Percentiles rank a stretch among this genome's conserved stretches.
Evolutionary conservation across 2,888 invertebrate genomes (phyloP).

Genomic region (Lasioglossum zephyrum): DNA sequence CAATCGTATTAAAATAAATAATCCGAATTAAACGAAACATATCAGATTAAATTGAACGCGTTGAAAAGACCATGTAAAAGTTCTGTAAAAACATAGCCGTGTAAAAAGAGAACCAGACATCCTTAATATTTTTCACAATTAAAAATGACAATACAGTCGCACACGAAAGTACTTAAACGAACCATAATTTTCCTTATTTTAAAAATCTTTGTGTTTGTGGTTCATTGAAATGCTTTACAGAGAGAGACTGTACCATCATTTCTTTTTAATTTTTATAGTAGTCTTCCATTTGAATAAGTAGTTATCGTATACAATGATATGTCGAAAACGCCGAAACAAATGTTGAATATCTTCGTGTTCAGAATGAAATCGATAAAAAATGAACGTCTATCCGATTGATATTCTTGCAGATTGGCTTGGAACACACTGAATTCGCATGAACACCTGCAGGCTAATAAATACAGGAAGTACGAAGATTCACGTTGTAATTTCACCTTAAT

Average conservation of each 20-base stretch:
- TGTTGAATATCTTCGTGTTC: neutral
- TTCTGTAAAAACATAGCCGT: neutral
- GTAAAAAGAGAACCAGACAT: neutral
- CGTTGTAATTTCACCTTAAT: conserved; percentile 1
- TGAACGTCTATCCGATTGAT: neutral
- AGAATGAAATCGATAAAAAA: neutral
- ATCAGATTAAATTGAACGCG: neutral
- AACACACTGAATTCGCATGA: conserved; percentile 4
- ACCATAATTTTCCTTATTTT: neutral
- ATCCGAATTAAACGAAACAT: neutral
- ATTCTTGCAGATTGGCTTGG: neutral
- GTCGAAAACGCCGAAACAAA: neutral
- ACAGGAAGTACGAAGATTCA: conserved; percentile 8
- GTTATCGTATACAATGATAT: neutral
- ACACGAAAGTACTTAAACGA: neutral
- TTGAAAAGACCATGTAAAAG: neutral
- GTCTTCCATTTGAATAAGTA: neutral
- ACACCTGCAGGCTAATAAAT: neutral
- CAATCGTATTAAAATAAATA: neutral
- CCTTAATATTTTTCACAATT: neutral
- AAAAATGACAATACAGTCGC: neutral
- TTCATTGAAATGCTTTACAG: neutral
- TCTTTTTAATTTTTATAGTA: no score
- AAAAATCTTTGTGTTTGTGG: neutral
- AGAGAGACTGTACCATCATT: neutral